phyloP scores from a whole-genome alignment of 1,140 invertebrate genomes.

The Venustaconcha ellipsiformis region DNA sequence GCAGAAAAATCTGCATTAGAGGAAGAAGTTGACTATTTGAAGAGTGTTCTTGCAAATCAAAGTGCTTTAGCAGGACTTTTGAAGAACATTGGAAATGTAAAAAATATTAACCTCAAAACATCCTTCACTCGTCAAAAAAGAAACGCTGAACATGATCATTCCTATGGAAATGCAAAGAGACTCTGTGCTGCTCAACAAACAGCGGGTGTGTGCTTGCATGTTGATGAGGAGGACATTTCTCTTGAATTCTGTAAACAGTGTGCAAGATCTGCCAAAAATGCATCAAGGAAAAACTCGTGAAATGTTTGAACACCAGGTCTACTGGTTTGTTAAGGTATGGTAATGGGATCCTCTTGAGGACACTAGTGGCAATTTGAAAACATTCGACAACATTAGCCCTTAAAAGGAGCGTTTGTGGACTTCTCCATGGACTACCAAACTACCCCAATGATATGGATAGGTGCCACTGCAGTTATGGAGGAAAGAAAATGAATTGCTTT shows the following conservation, averaged over 20 bases:
- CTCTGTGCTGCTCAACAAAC: conserved; percentile 16
- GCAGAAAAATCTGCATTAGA: conserved; percentile 36
- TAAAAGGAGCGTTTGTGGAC: too few species aligned
- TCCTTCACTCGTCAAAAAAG: conserved; percentile 42
- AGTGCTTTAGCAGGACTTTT: conserved; percentile 57
- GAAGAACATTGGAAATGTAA: conserved; percentile 57
- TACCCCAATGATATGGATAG: too few species aligned
- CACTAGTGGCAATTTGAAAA: too few species aligned
- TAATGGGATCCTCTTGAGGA: too few species aligned
- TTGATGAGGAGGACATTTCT: conserved; percentile 53
- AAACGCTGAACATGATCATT: conserved; percentile 44
- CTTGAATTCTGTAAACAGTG: conserved; percentile 61
- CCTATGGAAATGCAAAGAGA: conserved; percentile 32
- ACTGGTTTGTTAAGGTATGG: too few species aligned
- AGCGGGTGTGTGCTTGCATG: conserved; percentile 64
- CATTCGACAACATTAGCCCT: too few species aligned
- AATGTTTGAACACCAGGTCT: too few species aligned
- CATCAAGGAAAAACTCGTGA: too few species aligned
- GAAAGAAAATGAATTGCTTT: too few species aligned
- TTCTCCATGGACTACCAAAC: too few species aligned
- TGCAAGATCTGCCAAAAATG: conserved; percentile 35
- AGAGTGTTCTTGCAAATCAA: conserved; percentile 60
- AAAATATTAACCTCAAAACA: conserved; percentile 52
- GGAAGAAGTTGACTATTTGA: conserved; percentile 60
- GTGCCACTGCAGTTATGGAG: too few species aligned